Percentiles rank a stretch among this genome's conserved stretches.
These are phyloP conservation scores for Chrysomallon squamiferum DNA, from an alignment of 1,140 invertebrate species.

Conservation along the genomic window DNA sequence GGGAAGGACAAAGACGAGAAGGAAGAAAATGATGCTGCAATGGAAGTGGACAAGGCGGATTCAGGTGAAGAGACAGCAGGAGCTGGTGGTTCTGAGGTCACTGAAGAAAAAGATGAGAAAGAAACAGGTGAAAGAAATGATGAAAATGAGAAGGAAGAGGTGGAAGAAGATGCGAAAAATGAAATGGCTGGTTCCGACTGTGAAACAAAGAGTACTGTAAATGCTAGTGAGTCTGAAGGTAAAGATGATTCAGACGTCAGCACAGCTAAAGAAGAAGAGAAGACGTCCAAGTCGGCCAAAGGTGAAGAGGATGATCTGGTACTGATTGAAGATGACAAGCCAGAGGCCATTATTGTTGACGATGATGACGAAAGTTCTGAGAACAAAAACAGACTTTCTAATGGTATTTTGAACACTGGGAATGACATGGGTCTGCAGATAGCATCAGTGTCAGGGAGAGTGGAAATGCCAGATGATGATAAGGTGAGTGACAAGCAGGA, in stretches of 20 bases:
- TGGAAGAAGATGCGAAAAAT: not conserved
- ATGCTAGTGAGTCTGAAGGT: not conserved
- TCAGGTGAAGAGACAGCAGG: not conserved
- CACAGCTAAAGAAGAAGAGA: not conserved
- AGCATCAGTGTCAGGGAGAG: slow-evolving; percentile 32
- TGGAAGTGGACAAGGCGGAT: not conserved
- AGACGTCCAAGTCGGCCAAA: not conserved
- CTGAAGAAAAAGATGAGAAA: not conserved
- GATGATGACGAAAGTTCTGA: slow-evolving; percentile 15
- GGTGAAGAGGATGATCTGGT: slow-evolving; percentile 7
- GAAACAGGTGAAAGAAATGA: slow-evolving; percentile 1
- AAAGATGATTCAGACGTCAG: not conserved
- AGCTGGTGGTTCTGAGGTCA: not conserved
- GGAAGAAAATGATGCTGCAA: slow-evolving; percentile 9
- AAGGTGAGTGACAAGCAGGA: too few species aligned
- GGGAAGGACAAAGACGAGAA: not conserved
- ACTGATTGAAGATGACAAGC: slow-evolving; percentile 9
- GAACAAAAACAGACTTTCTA: not conserved
- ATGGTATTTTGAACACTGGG: not conserved
- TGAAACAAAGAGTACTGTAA: slow-evolving; percentile 14
- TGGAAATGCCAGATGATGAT: slow-evolving; percentile 4
- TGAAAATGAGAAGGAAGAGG: not conserved
- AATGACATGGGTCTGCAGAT: slow-evolving; percentile 40
- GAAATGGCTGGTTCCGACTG: slow-evolving; percentile 8
- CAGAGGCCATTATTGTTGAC: slow-evolving; percentile 8